These are phyloP conservation scores for Lymantria dispar DNA, from an alignment of 2,888 invertebrate species.

Conservation along the genomic window DNA sequence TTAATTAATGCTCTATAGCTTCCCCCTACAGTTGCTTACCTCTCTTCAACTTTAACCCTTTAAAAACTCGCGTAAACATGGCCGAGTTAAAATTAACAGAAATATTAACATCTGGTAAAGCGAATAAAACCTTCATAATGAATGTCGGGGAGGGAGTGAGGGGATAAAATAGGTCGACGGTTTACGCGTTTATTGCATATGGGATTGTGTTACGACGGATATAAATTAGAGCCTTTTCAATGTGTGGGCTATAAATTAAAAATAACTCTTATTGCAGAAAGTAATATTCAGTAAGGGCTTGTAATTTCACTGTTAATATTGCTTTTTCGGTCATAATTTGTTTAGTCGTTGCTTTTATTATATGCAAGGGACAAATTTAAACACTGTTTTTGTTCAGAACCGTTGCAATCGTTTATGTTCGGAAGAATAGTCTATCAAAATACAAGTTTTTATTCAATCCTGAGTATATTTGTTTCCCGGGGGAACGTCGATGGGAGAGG, in stretches of 20 bases:
- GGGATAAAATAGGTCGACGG: conserved; percentile 15
- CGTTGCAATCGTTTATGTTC: too few species aligned
- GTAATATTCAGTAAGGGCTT: conserved; percentile 12
- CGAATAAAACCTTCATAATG: conserved; percentile 37
- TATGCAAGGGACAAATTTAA: too few species aligned
- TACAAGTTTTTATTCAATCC: too few species aligned
- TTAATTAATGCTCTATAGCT: conserved; percentile 33
- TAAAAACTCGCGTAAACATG: conserved; percentile 36
- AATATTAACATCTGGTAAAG: conserved; percentile 38
- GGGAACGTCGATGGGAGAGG: too few species aligned
- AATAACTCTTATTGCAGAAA: conserved; percentile 24
- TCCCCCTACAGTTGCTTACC: conserved; percentile 2
- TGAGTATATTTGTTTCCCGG: too few species aligned
- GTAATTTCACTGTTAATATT: too few species aligned
- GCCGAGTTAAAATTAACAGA: conserved; percentile 38
- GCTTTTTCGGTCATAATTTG: too few species aligned
- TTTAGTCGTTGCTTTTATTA: too few species aligned
- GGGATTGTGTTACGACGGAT: conserved; percentile 26
- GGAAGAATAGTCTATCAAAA: too few species aligned
- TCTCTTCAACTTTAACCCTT: conserved; percentile 28
- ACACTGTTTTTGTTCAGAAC: too few species aligned
- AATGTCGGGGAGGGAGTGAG: conserved; percentile 12
- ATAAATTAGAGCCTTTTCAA: conserved; percentile 27
- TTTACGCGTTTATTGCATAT: conserved; percentile 29
- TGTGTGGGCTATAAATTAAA: conserved; percentile 22